Evolutionary conservation across 2,113 vertebrate species (phyloP).

Genomic region (human (Homo sapiens)): DNA sequence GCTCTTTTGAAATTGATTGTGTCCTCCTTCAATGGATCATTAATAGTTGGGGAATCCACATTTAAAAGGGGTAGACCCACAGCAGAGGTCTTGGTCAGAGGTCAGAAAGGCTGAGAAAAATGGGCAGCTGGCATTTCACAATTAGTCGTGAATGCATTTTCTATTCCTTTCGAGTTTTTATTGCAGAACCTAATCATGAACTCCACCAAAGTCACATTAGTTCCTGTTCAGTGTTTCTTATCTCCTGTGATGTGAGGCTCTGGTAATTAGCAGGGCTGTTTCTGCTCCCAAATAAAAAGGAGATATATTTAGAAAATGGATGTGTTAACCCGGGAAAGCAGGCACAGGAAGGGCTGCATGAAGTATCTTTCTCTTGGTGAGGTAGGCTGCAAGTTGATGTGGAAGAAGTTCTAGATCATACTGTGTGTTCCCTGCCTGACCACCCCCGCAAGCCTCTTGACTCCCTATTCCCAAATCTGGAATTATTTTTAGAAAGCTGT

Average conservation of each 20-base stretch:
- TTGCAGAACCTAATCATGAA: not conserved
- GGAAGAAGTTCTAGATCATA: too few relatives aligned
- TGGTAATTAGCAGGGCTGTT: not conserved
- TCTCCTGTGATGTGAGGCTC: not conserved
- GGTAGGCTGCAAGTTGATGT: fast-evolving
- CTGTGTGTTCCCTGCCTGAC: not conserved
- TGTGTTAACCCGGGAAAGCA: too few relatives aligned
- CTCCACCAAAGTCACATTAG: not conserved
- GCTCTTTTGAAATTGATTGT: not conserved
- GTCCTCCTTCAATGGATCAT: not conserved
- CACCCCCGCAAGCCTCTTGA: fast-evolving
- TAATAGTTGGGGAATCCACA: not conserved
- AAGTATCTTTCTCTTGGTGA: too few relatives aligned
- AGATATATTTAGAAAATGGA: not conserved
- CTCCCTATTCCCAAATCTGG: not conserved
- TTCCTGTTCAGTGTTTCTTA: not conserved
- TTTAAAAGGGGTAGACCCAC: fast-evolving
- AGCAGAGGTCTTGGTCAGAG: not conserved
- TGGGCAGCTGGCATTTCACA: fast-evolving
- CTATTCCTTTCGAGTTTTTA: not conserved
- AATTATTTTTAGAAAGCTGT: not conserved
- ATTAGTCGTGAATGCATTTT: fast-evolving
- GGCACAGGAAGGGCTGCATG: fast-evolving
- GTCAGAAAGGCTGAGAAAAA: not conserved
- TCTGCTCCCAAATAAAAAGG: not conserved